Evolutionary conservation across 2,113 vertebrate genomes (phyloP).

Genomic region (Gracilinanus agilis): DNA sequence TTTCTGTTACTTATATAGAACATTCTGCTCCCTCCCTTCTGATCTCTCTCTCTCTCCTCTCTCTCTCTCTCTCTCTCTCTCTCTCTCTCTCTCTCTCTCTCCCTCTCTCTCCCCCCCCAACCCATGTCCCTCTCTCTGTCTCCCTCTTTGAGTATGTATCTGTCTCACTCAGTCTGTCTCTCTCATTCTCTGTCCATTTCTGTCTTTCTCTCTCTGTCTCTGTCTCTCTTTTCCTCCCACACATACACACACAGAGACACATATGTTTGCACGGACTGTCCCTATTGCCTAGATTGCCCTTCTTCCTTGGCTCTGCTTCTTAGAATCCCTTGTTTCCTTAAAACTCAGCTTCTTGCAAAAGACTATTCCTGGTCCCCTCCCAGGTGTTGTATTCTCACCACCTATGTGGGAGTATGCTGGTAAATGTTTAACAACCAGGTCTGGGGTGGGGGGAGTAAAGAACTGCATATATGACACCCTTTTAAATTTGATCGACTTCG

Average conservation of each 20-base stretch:
- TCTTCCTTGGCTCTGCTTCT: background rate
- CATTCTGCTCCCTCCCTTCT: background rate
- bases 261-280: background rate
- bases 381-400: background rate
- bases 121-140: no score
- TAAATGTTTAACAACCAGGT: background rate
- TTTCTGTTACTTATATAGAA: background rate
- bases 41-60: no score
- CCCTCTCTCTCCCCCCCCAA: no score
- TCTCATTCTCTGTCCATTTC: no score
- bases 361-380: background rate
- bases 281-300: background rate
- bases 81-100: no score
- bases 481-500: background rate
- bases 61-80: no score
- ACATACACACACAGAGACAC: no score
- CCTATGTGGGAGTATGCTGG: background rate
- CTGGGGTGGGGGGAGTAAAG: background rate
- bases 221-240: no score
- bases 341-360: background rate
- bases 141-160: no score
- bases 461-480: background rate
- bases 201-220: no score
- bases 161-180: no score
- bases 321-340: background rate